phyloP scores from a whole-genome alignment of 2,797 vertebrate species.

The Micrastur ruficollis region DNA sequence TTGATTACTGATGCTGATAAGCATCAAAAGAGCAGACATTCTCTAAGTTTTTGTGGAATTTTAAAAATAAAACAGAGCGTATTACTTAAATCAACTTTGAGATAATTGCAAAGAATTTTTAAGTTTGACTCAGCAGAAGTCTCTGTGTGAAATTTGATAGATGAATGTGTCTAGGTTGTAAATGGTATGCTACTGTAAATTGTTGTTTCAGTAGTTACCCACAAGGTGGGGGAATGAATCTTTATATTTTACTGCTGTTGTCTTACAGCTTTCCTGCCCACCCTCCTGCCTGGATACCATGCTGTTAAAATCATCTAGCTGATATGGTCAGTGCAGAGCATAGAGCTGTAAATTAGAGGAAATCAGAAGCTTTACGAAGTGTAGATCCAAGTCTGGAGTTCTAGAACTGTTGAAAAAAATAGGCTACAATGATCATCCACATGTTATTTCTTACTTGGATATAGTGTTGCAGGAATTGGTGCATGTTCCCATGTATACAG shows the following conservation, averaged over 20 bases:
- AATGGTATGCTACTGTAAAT: background rate
- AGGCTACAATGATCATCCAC: accelerated
- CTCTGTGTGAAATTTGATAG: background rate
- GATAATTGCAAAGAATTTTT: background rate
- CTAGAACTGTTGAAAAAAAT: background rate
- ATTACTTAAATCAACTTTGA: background rate
- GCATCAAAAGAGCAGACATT: background rate
- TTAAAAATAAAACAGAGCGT: background rate
- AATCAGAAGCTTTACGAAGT: background rate
- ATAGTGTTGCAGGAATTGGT: background rate
- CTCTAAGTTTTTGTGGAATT: background rate
- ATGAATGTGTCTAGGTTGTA: background rate
- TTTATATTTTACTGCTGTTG: background rate
- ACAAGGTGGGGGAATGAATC: conserved; percentile 61
- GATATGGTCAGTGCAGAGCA: background rate
- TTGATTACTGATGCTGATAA: background rate
- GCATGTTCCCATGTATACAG: background rate
- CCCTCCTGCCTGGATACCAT: background rate
- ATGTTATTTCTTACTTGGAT: background rate
- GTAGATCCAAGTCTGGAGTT: background rate
- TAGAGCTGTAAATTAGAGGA: background rate
- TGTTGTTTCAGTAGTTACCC: conserved; percentile 51
- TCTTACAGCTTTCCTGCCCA: background rate
- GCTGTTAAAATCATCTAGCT: background rate
- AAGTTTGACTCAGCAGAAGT: background rate